These are phyloP conservation scores for Austrofundulus limnaeus DNA, from an alignment of 2,113 vertebrate species.

Conservation along the genomic window DNA sequence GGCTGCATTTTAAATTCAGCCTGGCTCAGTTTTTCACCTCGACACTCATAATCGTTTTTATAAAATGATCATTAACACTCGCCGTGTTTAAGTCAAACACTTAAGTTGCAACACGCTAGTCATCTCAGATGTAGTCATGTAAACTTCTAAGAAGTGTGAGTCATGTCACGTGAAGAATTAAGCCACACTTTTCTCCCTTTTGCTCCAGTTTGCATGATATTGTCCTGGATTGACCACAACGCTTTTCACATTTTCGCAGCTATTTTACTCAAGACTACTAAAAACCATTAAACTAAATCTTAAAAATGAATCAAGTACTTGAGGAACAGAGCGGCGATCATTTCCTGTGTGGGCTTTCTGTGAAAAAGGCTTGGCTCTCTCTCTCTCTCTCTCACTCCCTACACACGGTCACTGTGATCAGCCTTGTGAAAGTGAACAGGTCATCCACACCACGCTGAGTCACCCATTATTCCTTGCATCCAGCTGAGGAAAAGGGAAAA, in stretches of 20 bases:
- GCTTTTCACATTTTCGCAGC: not conserved
- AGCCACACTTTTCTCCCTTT: constrained; percentile 4
- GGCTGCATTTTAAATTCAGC: not conserved
- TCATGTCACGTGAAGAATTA: constrained; percentile 11
- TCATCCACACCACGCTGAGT: constrained; percentile 60
- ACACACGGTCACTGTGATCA: constrained; percentile 51
- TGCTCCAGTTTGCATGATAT: not conserved
- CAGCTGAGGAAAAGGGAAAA: constrained; percentile 46
- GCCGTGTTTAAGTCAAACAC: not conserved
- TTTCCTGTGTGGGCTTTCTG: constrained; percentile 78
- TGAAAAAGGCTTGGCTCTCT: constrained; percentile 50
- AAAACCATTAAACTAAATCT: constrained; percentile 58
- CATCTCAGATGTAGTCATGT: constrained; percentile 5
- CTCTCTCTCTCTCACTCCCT: constrained; percentile 62
- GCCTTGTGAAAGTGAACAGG: constrained; percentile 64
- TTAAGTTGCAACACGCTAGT: not conserved
- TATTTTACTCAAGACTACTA: constrained; percentile 3
- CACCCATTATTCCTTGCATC: constrained; percentile 49
- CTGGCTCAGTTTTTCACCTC: not conserved
- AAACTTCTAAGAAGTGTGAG: constrained; percentile 23
- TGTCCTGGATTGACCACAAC: not conserved
- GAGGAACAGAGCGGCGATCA: constrained; percentile 62
- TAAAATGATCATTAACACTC: not conserved
- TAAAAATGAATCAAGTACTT: constrained; percentile 49
- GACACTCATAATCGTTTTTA: not conserved